Conservation (phyloP, 2,888 invertebrate genomes). For the Globia sparganii region DNA sequence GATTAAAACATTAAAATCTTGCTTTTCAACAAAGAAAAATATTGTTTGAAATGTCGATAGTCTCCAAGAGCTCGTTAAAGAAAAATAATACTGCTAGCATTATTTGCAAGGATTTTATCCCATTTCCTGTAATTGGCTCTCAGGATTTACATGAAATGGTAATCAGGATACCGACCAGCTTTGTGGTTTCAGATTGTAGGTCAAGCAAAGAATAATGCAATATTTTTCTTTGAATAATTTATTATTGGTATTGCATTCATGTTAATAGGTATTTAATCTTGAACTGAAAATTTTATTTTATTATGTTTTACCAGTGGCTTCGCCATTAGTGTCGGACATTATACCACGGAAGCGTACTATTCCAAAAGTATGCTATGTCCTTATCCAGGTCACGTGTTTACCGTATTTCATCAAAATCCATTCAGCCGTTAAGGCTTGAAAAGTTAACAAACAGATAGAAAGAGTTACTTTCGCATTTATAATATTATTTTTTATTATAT, state of each 20-base stretch:
- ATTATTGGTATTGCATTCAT: too few relatives aligned
- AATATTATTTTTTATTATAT: too few relatives aligned
- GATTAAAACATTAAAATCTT: background rate
- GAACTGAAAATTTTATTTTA: background rate
- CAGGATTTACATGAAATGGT: slow-evolving; percentile 51
- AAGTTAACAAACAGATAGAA: background rate
- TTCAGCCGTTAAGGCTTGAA: background rate
- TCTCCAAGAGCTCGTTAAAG: background rate
- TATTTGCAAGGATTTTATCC: slow-evolving; percentile 3
- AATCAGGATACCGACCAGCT: slow-evolving; percentile 25
- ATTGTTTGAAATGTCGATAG: background rate
- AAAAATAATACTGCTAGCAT: slow-evolving; percentile 7
- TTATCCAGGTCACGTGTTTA: background rate
- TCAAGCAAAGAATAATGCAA: slow-evolving; percentile 20
- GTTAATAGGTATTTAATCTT: background rate
- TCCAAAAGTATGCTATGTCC: background rate
- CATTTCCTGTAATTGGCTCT: slow-evolving; percentile 46
- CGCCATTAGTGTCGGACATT: background rate
- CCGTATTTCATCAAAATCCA: background rate
- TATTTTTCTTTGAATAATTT: slow-evolving; percentile 8
- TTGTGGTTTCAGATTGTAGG: slow-evolving; percentile 10
- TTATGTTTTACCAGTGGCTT: background rate
- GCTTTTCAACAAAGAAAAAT: background rate
- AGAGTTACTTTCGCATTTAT: too few relatives aligned
- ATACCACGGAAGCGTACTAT: background rate